Evolutionary conservation across 2,888 invertebrate species (phyloP), one percentile per base, ranked within the genome.

Genomic region (Nymphalis c-album): DNA sequence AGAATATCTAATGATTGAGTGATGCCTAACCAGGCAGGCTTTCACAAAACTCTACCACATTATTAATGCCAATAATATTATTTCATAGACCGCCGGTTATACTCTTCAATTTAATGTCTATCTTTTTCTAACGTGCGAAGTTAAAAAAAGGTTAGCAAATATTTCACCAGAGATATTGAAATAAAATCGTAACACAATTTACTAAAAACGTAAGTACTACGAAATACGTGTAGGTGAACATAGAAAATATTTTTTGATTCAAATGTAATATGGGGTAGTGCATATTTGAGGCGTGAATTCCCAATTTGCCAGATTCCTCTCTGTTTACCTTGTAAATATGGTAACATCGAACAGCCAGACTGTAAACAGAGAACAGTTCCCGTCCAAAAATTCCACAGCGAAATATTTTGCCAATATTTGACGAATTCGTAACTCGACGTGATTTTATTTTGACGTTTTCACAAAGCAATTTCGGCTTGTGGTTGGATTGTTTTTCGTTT

Each of bases 311-410:
- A 74, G 79, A 80, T 84, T 85, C 64, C 68, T 67, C 80, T 82
- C 77, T 85, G 85, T 90, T 88, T 85, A 80, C 82, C 73, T 69
- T 75, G 83, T 81, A 88, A 88, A 90, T 81, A 88, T 73, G 79
- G 80, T 57, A 57, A 79, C 84, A 78, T 75, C 68, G 75, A 76
- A 76, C 79, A 78, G 82, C 78, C 86, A 84, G 85, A 86, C 84
- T 73, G 83, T 78, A 84, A 87, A 86, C 81, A 86, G 78, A 79
- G 75, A 75, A 74, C 71, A 69, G 73, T 72, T 73, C 57, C 35
- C 57, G 18, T 75, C 76, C 72, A 77, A 80, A 82, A 80, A 78
- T 79, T 71, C 76, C 75, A 71, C 78, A 73, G 73, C 72, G 73
- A 75, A 78, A 79, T 78, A 78, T 80, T 79, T 77, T 72, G 76